Evolutionary conservation across 2,888 invertebrate species (phyloP), one percentile per base, ranked within the genome.

Genomic region (Trissolcus brochymenae): DNA sequence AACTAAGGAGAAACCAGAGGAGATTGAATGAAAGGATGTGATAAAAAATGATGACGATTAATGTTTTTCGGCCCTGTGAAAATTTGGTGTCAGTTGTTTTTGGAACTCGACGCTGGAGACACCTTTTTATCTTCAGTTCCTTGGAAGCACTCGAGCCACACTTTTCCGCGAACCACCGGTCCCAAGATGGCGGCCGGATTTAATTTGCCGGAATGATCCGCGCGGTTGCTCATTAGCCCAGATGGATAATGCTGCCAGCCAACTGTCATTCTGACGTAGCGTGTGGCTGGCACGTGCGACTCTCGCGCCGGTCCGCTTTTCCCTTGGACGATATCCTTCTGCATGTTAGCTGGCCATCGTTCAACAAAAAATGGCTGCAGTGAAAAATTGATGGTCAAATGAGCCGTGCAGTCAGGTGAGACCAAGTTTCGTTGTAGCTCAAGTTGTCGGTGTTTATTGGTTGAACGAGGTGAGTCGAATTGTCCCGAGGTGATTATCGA

Each of bases 221-320:
- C 70, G 64, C 70, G 55, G 46, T 41, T 57, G 65, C 59, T 74
- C 71, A 72, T 77, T 71, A 76, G 68, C 70, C 76, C 76, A 79
- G 79, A 68, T 79, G 79, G 72, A 72, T 76, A 76, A 81, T 80
- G 83, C 82, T 88, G 88, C 88, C 87, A 87, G 85, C 88, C 88
- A 88, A 88, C 88, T 88, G 88, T 88, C 88, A 87, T 87, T 88
- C 88, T 84, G 81, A 84, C 82, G 83, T 84, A 87, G 87, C 88
- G 88, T 88, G 88, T 89, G 88, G 88, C 88, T 84, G 87, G 88
- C 88, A 87, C 87, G 87, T 87, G 87, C 87, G 86, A 82, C 84
- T 83, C 80, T 82, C 79, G 79, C 78, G 55, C 64, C 81, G 82
- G 80, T 79, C 81, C 83, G 82, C 81, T 67, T 80, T 82, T 80